Evolutionary conservation across 2,113 vertebrate genomes (phyloP).

Genomic region (Heterochromis multidens): DNA sequence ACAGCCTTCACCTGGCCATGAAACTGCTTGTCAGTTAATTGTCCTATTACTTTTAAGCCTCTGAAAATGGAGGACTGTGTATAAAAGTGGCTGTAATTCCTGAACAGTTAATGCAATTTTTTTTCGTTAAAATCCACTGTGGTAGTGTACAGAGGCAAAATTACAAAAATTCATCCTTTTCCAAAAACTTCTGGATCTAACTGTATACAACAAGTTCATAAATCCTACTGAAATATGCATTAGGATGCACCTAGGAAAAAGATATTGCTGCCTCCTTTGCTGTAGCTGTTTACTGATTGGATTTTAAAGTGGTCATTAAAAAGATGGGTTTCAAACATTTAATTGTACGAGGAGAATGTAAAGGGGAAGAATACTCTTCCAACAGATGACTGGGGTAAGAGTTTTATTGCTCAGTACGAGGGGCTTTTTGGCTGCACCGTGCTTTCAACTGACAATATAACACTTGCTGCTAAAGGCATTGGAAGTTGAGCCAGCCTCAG

Average conservation of each 20-base stretch:
- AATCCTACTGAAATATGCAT: background rate
- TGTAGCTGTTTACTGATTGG: background rate
- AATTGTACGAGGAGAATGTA: background rate
- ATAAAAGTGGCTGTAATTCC: too few relatives aligned
- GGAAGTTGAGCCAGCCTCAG: background rate
- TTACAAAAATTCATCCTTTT: too few relatives aligned
- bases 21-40: background rate
- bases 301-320: background rate
- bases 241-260: background rate
- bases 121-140: too few relatives aligned
- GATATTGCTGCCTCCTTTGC: fast-evolving
- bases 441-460: background rate
- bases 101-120: too few relatives aligned
- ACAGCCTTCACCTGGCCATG: background rate
- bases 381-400: background rate
- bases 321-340: background rate
- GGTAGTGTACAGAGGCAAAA: too few relatives aligned
- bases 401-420: background rate
- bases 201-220: fast-evolving
- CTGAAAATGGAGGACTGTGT: too few relatives aligned
- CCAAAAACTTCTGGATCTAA: background rate
- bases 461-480: background rate
- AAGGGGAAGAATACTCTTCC: background rate
- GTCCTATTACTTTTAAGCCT: background rate
- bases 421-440: background rate